Percentiles rank a stretch among this genome's conserved stretches.
Evolutionary conservation across 2,113 vertebrate genomes (phyloP).

Genomic region (Neomonachus schauinslandi): DNA sequence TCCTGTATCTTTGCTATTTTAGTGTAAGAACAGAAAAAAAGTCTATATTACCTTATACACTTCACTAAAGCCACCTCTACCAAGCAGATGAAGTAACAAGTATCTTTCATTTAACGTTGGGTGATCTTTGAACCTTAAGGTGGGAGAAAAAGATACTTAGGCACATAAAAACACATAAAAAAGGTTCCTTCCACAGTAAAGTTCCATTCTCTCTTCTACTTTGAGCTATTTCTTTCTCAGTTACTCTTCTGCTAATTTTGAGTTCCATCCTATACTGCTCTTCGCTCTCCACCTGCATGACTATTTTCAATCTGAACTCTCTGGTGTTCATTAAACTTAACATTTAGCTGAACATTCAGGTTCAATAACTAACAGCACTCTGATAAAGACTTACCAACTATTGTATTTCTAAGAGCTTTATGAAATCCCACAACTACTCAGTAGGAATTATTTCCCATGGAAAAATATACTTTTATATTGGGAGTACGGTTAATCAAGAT

Average conservation of each 20-base stretch:
- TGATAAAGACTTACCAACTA: conserved; percentile 15
- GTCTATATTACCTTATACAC: conserved; percentile 94
- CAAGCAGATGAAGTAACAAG: conserved; percentile 97
- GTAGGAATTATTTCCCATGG: conserved; percentile 25
- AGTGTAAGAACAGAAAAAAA: conserved; percentile 66
- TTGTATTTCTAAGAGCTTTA: not conserved
- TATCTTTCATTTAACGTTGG: conserved; percentile 98
- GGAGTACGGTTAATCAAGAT: not conserved
- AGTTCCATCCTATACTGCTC: not conserved
- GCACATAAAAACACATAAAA: conserved; percentile 36
- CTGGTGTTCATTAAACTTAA: not conserved
- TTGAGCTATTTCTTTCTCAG: not conserved
- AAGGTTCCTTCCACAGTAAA: not conserved
- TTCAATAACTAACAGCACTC: not conserved
- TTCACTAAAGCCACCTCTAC: conserved; percentile 99
- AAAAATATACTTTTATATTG: conserved; percentile 51
- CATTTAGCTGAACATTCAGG: conserved; percentile 14
- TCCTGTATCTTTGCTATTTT: not conserved
- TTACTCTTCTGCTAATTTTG: not conserved
- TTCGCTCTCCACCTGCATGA: not conserved
- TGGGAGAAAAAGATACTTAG: conserved; percentile 24
- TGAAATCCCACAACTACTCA: conserved; percentile 7
- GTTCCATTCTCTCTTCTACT: not conserved
- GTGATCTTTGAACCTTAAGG: conserved; percentile 97
- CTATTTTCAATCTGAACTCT: not conserved